phyloP scores from a whole-genome alignment of 1,140 invertebrate genomes.

The Steinernema khuongi region DNA sequence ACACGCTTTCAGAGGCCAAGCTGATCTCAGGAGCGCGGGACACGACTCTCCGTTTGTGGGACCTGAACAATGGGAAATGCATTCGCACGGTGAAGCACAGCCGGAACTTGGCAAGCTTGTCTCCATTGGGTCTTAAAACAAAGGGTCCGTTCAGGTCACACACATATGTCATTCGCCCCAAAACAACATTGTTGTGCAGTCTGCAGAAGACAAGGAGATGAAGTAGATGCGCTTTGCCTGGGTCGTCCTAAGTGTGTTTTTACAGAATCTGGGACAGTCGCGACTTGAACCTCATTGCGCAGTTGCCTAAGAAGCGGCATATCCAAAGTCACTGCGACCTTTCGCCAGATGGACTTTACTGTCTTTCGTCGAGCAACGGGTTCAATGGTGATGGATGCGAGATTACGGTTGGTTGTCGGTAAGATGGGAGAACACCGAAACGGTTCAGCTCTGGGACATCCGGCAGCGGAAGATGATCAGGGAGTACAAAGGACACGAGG shows the following conservation, averaged over 20 bases:
- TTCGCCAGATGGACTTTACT: background rate
- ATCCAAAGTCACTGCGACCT: background rate
- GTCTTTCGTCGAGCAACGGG: background rate
- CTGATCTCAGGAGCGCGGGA: background rate
- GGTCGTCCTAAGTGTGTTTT: background rate
- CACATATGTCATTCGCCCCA: background rate
- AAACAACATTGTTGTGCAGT: background rate
- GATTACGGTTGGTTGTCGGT: background rate
- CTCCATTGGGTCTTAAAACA: background rate
- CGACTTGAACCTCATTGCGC: background rate
- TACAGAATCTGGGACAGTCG: background rate
- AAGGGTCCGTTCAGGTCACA: background rate
- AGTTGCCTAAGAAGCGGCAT: background rate
- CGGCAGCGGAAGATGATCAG: background rate
- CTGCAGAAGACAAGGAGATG: background rate
- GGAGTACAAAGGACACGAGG: conserved; percentile 5
- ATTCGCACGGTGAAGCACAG: background rate
- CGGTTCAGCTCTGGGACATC: background rate
- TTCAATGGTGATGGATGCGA: conserved; percentile 1
- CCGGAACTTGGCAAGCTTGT: background rate
- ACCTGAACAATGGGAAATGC: background rate
- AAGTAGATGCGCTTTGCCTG: background rate
- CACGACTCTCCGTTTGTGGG: background rate
- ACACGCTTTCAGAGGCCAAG: background rate
- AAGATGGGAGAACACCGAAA: background rate